Evolutionary conservation across 2,888 invertebrate genomes (phyloP).

Genomic region (Adelognathus sp.): DNA sequence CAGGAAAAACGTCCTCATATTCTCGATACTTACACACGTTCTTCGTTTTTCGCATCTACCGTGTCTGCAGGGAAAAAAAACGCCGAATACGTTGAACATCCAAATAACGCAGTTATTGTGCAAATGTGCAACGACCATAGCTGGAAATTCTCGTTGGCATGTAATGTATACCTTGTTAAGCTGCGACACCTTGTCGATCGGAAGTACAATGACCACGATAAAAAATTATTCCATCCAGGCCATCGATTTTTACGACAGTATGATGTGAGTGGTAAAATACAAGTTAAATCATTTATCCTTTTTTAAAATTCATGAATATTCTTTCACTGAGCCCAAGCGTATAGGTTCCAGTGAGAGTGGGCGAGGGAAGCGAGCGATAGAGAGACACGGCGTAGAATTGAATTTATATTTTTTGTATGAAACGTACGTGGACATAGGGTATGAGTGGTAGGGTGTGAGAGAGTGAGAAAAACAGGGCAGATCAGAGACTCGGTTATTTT

Average conservation of each 20-base stretch:
- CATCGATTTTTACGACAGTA: conserved; percentile 2
- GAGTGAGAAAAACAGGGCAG: neutral
- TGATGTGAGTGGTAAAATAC: neutral
- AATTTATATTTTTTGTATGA: conserved; percentile 46
- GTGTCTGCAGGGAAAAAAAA: conserved; percentile 59
- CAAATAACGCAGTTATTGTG: conserved; percentile 53
- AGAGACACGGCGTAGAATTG: conserved; percentile 17
- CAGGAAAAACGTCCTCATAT: conserved; percentile 3
- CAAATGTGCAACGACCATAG: neutral
- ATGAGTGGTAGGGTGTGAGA: neutral
- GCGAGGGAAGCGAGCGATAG: conserved; percentile 12
- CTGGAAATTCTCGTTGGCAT: neutral
- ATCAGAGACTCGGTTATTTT: conserved; percentile 62
- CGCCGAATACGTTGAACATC: conserved; percentile 71
- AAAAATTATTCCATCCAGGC: neutral
- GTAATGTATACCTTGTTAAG: neutral
- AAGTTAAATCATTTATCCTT: neutral
- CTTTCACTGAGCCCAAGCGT: conserved; percentile 58
- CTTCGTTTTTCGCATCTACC: neutral
- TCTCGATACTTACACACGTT: neutral
- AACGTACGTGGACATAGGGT: conserved; percentile 28
- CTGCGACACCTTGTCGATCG: neutral
- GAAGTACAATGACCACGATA: neutral
- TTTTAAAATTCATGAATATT: conserved; percentile 55
- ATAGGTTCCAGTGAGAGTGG: neutral